Conservation (phyloP, 64 coral and sea anemone genomes). For the Stichodactyla helianthus region DNA sequence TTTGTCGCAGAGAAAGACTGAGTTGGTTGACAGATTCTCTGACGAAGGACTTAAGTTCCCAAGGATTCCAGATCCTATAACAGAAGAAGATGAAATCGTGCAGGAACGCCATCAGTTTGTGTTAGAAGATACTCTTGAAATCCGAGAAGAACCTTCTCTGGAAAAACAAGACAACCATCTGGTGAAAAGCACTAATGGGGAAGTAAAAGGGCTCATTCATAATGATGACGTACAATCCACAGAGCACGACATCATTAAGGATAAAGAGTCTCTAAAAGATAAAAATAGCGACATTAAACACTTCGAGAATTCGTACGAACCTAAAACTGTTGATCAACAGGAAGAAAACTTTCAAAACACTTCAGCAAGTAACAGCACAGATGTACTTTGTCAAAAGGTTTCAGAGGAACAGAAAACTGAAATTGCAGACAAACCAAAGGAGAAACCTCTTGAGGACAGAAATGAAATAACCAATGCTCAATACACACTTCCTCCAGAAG, state of each 20-base stretch:
- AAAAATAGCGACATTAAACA: no score
- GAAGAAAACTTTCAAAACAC: background rate
- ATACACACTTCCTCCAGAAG: background rate
- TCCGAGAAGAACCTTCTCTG: background rate
- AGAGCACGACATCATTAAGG: background rate
- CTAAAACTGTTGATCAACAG: background rate
- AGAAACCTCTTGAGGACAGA: background rate
- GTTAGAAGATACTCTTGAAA: background rate
- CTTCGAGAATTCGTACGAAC: background rate
- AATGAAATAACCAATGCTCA: background rate
- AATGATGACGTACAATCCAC: background rate
- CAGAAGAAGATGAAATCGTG: background rate
- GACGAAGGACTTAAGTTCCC: background rate
- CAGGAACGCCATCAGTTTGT: background rate
- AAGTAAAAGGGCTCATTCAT: background rate
- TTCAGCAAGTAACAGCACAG: background rate
- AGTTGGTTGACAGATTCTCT: no score
- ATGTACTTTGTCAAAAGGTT: background rate
- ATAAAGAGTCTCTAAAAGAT: background rate
- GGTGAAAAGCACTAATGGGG: background rate
- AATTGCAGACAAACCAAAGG: background rate
- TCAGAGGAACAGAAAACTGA: background rate
- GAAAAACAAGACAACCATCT: background rate
- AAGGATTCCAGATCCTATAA: background rate
- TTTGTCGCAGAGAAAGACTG: background rate